Conservation (phyloP, 30 jellyfish, hydroid and myxozoan genomes). For the Rhopilema esculentum region DNA sequence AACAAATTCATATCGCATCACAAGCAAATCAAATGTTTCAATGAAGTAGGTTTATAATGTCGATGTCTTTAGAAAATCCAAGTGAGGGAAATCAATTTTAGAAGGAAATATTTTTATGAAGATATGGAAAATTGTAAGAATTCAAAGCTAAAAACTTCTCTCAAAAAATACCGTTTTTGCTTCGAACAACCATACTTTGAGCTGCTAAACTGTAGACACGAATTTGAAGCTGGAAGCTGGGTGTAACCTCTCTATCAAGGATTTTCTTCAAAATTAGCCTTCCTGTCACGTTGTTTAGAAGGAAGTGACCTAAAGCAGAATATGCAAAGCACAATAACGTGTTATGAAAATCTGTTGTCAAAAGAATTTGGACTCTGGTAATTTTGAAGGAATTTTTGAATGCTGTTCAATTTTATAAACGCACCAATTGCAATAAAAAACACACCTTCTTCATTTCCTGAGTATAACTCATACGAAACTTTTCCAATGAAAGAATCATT, state of each 20-base stretch:
- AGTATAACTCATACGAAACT: conserved; percentile 36
- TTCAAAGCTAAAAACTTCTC: too few relatives aligned
- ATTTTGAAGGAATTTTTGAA: too few relatives aligned
- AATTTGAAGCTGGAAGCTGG: conserved; percentile 13
- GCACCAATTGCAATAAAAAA: too few relatives aligned
- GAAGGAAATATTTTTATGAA: too few relatives aligned
- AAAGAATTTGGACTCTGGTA: neutral
- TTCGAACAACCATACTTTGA: neutral
- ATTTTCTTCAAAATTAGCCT: conserved; percentile 9
- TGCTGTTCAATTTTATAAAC: too few relatives aligned
- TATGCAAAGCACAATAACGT: neutral
- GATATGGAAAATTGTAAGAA: too few relatives aligned
- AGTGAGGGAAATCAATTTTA: too few relatives aligned
- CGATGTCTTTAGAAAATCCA: too few relatives aligned
- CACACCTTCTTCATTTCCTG: conserved; percentile 58
- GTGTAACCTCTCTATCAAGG: conserved; percentile 44
- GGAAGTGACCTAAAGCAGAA: conserved; percentile 28
- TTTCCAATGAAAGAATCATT: conserved; percentile 34
- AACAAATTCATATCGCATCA: too few relatives aligned
- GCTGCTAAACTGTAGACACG: conserved; percentile 40
- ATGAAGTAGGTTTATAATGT: too few relatives aligned
- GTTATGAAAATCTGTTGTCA: neutral
- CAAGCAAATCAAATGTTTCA: too few relatives aligned
- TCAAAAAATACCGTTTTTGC: neutral
- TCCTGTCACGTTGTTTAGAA: conserved; percentile 38